Base-by-base conservation (phyloP, 2,113 vertebrate species). In the Stomatorhinus ivindoensis region DNA sequence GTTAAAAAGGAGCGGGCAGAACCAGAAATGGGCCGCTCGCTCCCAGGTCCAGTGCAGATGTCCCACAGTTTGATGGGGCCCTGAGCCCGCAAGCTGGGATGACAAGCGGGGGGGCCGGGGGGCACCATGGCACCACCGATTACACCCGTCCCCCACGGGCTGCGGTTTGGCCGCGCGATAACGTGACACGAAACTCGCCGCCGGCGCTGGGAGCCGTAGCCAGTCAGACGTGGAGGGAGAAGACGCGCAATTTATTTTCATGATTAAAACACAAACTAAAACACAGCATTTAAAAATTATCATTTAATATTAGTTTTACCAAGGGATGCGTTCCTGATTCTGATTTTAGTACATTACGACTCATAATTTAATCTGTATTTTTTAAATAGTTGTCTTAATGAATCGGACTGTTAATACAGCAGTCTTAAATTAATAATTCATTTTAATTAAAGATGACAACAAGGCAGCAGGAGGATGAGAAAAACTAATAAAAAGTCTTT, bases 391-490 rank as follows among this genome's bases (percentile, higher is more conserved):
- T 7, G 69, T 39, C n/a, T 65, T 65, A 65, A 65, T 65, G 61
- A 65, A 65, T 65, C n/a, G n/a, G 8, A 76, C 35, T 39, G 10
- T 76, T 76, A 39, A 76, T 76, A 76, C 35, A 76, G 69, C 35
- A n/a, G 69, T 76, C 27, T 76, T 76, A 39, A 39, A 76, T 76
- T 31, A 76, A 76, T 76, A 76, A 76, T 76, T 76, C 31, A 35
- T 76, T 76, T 76, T 76, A 76, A 76, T 76, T 39, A 76, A 31
- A 76, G 69, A 76, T 76, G 69, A 76, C 27, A 73, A 73, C 65
- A 76, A 76, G 69, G 69, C 69, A 76, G 35, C 69, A 76, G 69
- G 69, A 39, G 69, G 31, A 76, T 39, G 15, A 76, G 39, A 76
- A 21, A 76, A 76, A 76, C 11, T 17, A 76, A 76, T 76, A 76